phyloP scores from a whole-genome alignment of 2,888 invertebrate genomes.

The Plebejus melissa region DNA sequence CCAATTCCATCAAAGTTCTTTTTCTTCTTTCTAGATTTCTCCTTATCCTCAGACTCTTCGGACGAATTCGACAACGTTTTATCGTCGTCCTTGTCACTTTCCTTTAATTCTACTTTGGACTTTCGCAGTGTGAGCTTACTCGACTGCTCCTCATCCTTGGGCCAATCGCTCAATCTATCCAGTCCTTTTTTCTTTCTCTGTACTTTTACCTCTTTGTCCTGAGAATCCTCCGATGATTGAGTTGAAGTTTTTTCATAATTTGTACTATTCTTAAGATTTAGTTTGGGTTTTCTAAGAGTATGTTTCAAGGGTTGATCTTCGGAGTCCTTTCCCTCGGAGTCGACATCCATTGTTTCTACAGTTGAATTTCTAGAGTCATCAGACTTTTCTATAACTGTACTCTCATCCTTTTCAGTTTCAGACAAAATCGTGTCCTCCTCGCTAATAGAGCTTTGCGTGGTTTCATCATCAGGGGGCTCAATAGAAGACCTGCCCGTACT shows the following conservation, averaged over 20 bases:
- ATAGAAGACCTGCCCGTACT: slow-evolving; percentile 57
- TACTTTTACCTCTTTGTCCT: slow-evolving; percentile 40
- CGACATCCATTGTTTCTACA: slow-evolving; percentile 28
- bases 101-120: slow-evolving; percentile 36
- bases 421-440: slow-evolving; percentile 54
- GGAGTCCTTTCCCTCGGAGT: slow-evolving; percentile 32
- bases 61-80: slow-evolving; percentile 45
- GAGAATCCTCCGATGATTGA: slow-evolving; percentile 48
- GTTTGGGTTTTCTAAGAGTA: slow-evolving; percentile 30
- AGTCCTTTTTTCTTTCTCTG: slow-evolving; percentile 36
- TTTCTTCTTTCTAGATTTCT: slow-evolving; percentile 52
- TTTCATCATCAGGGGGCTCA: slow-evolving; percentile 57
- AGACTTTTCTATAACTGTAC: slow-evolving; percentile 42
- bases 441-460: slow-evolving; percentile 53
- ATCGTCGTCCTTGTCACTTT: slow-evolving; percentile 46
- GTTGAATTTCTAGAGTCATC: slow-evolving; percentile 32
- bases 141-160: slow-evolving; percentile 16
- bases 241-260: slow-evolving; percentile 45
- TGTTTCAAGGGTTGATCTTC: slow-evolving; percentile 30
- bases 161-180: not conserved
- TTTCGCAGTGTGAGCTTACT: slow-evolving; percentile 11
- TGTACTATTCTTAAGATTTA: slow-evolving; percentile 40
- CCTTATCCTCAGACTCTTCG: slow-evolving; percentile 52
- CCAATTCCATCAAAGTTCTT: slow-evolving; percentile 49
- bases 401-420: slow-evolving; percentile 47